Evolutionary conservation across 2,797 vertebrate species (phyloP).

Genomic region (Cynopterus sphinx): DNA sequence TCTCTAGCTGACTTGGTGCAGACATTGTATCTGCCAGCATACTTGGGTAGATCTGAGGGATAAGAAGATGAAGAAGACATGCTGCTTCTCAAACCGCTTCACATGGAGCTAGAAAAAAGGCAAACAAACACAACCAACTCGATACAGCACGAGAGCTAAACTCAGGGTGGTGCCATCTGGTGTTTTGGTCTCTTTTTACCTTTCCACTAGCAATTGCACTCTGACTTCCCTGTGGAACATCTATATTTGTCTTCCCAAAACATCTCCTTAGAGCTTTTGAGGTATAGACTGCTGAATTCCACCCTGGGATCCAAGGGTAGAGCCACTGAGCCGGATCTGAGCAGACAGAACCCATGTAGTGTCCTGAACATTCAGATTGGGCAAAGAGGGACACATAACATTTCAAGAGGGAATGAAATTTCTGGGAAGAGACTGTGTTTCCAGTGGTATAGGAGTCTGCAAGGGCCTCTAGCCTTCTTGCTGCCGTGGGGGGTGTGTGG

Average conservation of each 20-base stretch:
- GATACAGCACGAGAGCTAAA: not conserved
- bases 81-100: not conserved
- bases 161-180: not conserved
- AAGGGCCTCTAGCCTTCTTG: not conserved
- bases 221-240: not conserved
- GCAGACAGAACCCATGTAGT: not conserved
- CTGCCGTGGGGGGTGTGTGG: rapidly evolving
- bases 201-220: not conserved
- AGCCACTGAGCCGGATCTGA: not conserved
- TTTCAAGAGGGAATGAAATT: not conserved
- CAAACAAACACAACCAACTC: not conserved
- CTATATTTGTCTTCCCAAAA: not conserved
- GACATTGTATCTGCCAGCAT: not conserved
- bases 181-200: not conserved
- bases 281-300: not conserved
- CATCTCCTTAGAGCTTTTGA: not conserved
- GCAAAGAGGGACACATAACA: not conserved
- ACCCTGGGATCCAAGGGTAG: not conserved
- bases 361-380: not conserved
- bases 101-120: not conserved
- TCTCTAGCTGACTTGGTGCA: not conserved
- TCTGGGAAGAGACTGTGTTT: not conserved
- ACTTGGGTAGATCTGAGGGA: not conserved
- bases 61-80: not conserved
- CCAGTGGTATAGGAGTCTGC: not conserved